Evolutionary conservation across 2,797 vertebrate species (phyloP), one percentile per base, ranked within the genome.

Genomic region (Xerus rutilus): DNA sequence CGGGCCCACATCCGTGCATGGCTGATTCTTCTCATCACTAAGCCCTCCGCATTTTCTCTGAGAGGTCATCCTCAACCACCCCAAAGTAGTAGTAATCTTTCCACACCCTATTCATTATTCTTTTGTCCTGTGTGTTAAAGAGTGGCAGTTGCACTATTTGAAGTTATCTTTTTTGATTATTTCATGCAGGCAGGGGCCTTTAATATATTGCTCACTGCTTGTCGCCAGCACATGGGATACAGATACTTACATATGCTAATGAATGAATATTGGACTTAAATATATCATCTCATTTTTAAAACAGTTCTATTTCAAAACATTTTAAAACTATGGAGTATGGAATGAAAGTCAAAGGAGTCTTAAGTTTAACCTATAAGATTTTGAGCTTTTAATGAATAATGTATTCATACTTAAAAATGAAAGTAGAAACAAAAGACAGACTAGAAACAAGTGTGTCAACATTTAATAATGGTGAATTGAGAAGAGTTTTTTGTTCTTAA

Each of bases 381-480:
- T 30, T 83, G 45, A 64, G 64, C 5, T 45, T 84, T 77, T 84
- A 39, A 64, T 81, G 65, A 93, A 32, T 64, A 84, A 18, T 17
- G 14, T 65, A 32, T 89, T 86, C 43, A 47, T 65, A 84, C 65
- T 83, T 86, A 82, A 92, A 59, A 76, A 82, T 69, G 85, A 39
- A 91, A 82, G n/a, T n/a, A 32, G 28, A 83, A 20, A 77, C 52
- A 91, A 30, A 74, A 35, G 35, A 88, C 3, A 76, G 28, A 65
- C 49, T 54, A 88, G 57, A 77, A 91, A 21, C 10, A 72, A 78
- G 9, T 54, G 43, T 81, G 43, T 35, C 4, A 20, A 43, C 62
- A 89, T 83, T 86, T 79, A 85, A 84, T 43, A 65, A 59, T n/a
- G 32, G 23, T 49, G 81, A 74, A 39, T 25, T 86, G 17, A 82